These are phyloP conservation scores for Oreochromis tanganicae DNA, from an alignment of 2,113 vertebrate species.

Conservation along the genomic window DNA sequence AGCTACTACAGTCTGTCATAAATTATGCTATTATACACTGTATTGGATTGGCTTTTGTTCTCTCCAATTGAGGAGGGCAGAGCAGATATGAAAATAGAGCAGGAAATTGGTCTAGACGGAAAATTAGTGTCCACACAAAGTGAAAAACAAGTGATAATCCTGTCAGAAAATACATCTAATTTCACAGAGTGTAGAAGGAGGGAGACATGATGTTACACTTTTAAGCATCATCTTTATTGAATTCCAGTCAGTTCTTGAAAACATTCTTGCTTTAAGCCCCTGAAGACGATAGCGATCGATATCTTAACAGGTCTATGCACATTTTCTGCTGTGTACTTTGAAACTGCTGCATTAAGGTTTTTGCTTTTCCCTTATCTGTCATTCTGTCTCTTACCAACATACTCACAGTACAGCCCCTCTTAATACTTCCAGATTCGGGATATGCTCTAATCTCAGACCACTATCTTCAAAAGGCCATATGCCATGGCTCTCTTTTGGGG, in stretches of 20 bases:
- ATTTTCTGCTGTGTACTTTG: conserved; percentile 18
- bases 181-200: neutral
- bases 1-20: neutral
- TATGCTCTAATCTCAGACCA: conserved; percentile 52
- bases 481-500: conserved; percentile 45
- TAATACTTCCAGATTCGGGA: conserved; percentile 24
- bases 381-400: conserved; percentile 4
- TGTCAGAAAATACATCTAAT: neutral
- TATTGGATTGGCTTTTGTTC: conserved; percentile 10
- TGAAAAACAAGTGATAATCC: neutral
- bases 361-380: conserved; percentile 23
- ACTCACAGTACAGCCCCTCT: conserved; percentile 10
- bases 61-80: neutral
- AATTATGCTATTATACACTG: neutral
- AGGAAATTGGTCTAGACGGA: conserved; percentile 7
- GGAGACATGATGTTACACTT: neutral
- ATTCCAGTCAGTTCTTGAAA: conserved; percentile 8
- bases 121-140: neutral
- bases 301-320: conserved; percentile 6
- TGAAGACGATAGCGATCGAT: neutral
- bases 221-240: conserved; percentile 1
- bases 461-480: conserved; percentile 70
- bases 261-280: neutral
- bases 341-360: conserved; percentile 23
- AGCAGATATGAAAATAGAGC: neutral